phyloP scores from a whole-genome alignment of 1,140 invertebrate species.

The Drosophila parabipectinata region DNA sequence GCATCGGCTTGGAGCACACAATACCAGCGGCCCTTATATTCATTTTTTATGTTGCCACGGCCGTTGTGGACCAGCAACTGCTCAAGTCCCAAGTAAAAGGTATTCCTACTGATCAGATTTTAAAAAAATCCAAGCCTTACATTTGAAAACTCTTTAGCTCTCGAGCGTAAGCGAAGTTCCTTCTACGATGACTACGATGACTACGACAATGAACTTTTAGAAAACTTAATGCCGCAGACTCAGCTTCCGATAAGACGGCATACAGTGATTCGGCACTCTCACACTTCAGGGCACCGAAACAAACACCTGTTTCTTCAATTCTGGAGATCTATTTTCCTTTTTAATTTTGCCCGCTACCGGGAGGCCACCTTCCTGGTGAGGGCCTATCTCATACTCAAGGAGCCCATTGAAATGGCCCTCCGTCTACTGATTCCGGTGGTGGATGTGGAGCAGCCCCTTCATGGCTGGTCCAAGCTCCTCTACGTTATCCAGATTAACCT shows the following conservation, averaged over 20 bases:
- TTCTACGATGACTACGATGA: background rate
- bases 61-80: constrained; percentile 22
- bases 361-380: background rate
- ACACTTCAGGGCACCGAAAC: background rate
- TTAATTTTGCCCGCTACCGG: constrained; percentile 1
- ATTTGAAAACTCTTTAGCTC: background rate
- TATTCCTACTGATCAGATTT: background rate
- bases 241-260: background rate
- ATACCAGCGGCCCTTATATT: constrained; percentile 4
- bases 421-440: constrained; percentile 32
- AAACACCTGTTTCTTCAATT: constrained; percentile 15
- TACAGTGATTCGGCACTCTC: background rate
- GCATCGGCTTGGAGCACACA: background rate
- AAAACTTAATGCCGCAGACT: background rate
- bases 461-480: constrained; percentile 43
- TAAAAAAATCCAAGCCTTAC: background rate
- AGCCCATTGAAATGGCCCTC: constrained; percentile 17
- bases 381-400: constrained; percentile 1
- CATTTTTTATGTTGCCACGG: constrained; percentile 12
- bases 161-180: background rate
- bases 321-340: constrained; percentile 15
- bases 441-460: constrained; percentile 17
- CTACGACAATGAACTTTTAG: background rate
- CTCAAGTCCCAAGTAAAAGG: constrained; percentile 3
- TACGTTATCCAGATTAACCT: constrained; percentile 16